Percentiles rank a stretch among this genome's conserved stretches.
Evolutionary conservation across 1,140 invertebrate genomes (phyloP).

Genomic region (Globodera rostochiensis): DNA sequence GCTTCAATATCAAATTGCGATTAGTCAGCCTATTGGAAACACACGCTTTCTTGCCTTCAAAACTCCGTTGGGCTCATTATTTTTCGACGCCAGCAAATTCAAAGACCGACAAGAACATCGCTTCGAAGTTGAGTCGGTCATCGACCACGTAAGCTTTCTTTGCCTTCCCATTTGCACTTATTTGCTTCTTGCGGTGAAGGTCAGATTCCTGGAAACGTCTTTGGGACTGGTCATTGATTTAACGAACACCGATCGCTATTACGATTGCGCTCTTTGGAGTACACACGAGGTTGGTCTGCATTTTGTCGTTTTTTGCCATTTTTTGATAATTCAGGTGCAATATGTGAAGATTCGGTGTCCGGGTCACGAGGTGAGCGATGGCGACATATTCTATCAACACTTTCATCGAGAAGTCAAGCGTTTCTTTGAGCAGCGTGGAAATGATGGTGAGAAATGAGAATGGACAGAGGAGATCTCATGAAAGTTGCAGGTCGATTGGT

Average conservation of each 20-base stretch:
- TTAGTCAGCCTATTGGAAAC: conserved; percentile 72
- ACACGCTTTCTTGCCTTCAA: conserved; percentile 78
- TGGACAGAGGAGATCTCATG: background rate
- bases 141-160: conserved; percentile 12
- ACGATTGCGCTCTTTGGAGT: conserved; percentile 65
- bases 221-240: conserved; percentile 74
- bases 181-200: background rate
- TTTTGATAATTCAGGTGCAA: conserved; percentile 50
- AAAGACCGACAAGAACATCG: conserved; percentile 9
- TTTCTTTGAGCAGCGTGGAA: background rate
- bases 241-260: conserved; percentile 75
- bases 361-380: conserved; percentile 66
- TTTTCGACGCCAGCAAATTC: background rate
- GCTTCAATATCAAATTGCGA: conserved; percentile 59
- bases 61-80: conserved; percentile 72
- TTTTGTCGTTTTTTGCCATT: conserved; percentile 29
- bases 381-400: conserved; percentile 37
- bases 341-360: conserved; percentile 69
- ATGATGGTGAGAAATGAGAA: background rate
- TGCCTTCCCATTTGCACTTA: background rate
- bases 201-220: conserved; percentile 53
- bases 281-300: background rate
- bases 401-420: conserved; percentile 31
- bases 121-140: conserved; percentile 17
- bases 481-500: conserved; percentile 69